Conservation (phyloP, 2,888 invertebrate species). For the Antheraea assamensis region DNA sequence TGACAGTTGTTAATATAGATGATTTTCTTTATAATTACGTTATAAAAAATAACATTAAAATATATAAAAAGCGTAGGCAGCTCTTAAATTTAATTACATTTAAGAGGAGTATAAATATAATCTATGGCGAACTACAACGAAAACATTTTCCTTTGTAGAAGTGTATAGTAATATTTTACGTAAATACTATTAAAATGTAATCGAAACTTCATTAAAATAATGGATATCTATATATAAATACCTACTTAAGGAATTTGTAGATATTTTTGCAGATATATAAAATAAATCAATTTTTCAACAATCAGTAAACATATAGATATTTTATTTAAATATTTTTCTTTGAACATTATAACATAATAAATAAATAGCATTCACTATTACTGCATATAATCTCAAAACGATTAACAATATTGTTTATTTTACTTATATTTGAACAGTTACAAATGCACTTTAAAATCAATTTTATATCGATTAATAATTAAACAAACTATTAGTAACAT, state of each 20-base stretch:
- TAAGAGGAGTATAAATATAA: constrained; percentile 9
- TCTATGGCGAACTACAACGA: constrained; percentile 5
- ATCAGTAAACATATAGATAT: constrained; percentile 9
- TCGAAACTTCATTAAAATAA: constrained; percentile 5
- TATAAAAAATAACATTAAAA: background rate
- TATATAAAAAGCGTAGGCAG: constrained; percentile 9
- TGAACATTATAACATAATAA: constrained; percentile 46
- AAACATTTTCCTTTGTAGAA: constrained; percentile 3
- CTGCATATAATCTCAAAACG: constrained; percentile 37
- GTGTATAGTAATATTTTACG: constrained; percentile 4
- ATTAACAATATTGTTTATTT: constrained; percentile 56
- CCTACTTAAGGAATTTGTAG: constrained; percentile 23
- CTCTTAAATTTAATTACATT: background rate
- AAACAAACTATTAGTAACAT: constrained; percentile 33
- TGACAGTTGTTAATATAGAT: too few relatives aligned
- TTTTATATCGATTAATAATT: constrained; percentile 50
- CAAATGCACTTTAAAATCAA: constrained; percentile 72
- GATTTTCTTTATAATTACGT: too few relatives aligned
- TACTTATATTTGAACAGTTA: constrained; percentile 50
- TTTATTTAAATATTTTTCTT: constrained; percentile 29
- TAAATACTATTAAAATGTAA: constrained; percentile 8
- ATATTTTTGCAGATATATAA: background rate
- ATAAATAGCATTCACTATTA: constrained; percentile 52
- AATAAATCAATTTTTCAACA: constrained; percentile 10
- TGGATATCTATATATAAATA: constrained; percentile 25